Conservation (phyloP, 1,140 invertebrate genomes). For the Drosophila tsacasi region DNA sequence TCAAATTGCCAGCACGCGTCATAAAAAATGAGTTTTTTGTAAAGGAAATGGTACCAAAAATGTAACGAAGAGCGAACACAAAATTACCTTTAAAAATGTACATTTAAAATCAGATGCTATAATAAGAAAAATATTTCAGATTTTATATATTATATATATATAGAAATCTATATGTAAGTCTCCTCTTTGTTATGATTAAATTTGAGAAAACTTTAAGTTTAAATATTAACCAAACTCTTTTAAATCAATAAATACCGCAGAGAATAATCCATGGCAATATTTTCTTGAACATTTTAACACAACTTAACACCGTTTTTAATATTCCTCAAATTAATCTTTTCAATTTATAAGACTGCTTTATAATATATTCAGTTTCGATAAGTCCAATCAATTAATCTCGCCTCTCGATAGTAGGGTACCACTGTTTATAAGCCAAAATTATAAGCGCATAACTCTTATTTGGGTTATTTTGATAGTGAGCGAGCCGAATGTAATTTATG, state of each 20-base stretch:
- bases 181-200: not conserved
- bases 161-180: no score
- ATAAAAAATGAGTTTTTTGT: conserved; percentile 46
- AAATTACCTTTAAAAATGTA: conserved; percentile 4
- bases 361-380: not conserved
- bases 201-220: not conserved
- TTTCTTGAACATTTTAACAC: not conserved
- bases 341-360: not conserved
- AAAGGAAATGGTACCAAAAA: conserved; percentile 15
- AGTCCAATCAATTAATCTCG: not conserved
- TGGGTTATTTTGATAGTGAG: conserved; percentile 37
- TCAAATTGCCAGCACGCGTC: conserved; percentile 70
- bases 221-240: not conserved
- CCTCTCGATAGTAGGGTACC: conserved; percentile 23
- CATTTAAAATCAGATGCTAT: not conserved
- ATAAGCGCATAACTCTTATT: conserved; percentile 71
- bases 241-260: no score
- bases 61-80: conserved; percentile 14
- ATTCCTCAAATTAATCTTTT: not conserved
- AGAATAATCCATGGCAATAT: not conserved
- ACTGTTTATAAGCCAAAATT: conserved; percentile 50
- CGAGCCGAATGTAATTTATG: conserved; percentile 71
- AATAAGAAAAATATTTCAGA: not conserved
- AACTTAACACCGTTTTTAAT: conserved; percentile 4
- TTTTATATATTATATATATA: no score